Conservation (phyloP, 2,888 invertebrate species). For the Synergus umbraculus region DNA sequence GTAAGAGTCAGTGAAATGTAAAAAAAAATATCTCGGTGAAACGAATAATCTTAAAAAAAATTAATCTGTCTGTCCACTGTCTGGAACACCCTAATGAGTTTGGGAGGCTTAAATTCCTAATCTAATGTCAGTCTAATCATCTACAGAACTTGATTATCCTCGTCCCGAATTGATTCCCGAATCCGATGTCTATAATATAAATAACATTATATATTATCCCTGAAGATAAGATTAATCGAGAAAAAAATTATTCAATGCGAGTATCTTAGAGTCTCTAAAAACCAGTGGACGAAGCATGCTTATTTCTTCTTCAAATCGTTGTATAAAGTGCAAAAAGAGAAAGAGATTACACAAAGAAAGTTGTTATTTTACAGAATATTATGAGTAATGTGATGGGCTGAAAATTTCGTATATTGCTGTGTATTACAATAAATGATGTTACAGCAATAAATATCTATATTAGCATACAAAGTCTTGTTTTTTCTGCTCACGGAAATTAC, state of each 20-base stretch:
- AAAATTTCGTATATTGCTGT: conserved; percentile 67
- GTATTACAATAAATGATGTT: conserved; percentile 73
- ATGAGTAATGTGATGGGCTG: conserved; percentile 66
- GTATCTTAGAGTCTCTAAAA: conserved; percentile 34
- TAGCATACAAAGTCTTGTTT: conserved; percentile 71
- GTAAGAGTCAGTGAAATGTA: conserved; percentile 17
- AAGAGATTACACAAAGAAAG: conserved; percentile 36
- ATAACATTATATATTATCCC: conserved; percentile 30
- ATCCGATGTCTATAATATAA: conserved; percentile 56
- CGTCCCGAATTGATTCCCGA: conserved; percentile 61
- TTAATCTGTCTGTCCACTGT: conserved; percentile 69
- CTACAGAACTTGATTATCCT: conserved; percentile 42
- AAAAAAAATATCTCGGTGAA: conserved; percentile 15
- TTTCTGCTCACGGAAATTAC: conserved; percentile 61
- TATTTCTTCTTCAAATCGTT: conserved; percentile 43
- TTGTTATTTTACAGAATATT: conserved; percentile 52
- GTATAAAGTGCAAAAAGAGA: conserved; percentile 36
- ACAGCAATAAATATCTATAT: conserved; percentile 76
- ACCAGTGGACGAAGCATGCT: conserved; percentile 50
- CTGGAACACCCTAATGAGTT: conserved; percentile 77
- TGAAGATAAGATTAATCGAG: conserved; percentile 4
- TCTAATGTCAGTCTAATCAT: conserved; percentile 31
- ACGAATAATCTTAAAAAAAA: conserved; percentile 4
- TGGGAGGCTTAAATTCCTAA: conserved; percentile 64
- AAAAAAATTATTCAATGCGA: conserved; percentile 32